Conservation (phyloP, 2,113 vertebrate genomes). For the Dasyprocta punctata region DNA sequence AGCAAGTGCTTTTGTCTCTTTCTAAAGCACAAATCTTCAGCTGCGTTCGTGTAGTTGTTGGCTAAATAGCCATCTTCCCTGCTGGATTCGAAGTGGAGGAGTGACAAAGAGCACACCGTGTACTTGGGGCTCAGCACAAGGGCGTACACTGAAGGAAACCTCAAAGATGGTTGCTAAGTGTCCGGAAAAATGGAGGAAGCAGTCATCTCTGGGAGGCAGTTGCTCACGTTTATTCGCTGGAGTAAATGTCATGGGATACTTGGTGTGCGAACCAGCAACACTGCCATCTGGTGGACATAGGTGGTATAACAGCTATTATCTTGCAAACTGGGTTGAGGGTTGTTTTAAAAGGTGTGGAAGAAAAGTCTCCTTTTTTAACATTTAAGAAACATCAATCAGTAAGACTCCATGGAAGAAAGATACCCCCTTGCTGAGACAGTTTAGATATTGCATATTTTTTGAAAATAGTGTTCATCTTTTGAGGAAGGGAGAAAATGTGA, state of each 20-base stretch:
- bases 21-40: background rate
- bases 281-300: conserved; percentile 66
- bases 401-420: background rate
- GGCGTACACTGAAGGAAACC: background rate
- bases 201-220: background rate
- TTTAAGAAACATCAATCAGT: background rate
- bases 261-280: background rate
- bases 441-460: background rate
- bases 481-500: background rate
- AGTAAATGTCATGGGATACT: background rate
- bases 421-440: background rate
- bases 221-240: background rate
- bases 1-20: background rate
- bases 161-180: background rate
- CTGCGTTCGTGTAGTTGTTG: background rate
- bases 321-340: background rate
- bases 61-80: background rate
- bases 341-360: background rate
- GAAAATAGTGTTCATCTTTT: background rate
- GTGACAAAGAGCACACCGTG: background rate
- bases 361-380: background rate
- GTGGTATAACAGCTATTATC: background rate
- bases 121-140: background rate
- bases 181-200: background rate
- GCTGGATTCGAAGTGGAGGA: background rate